Base-by-base conservation (phyloP, 2,113 vertebrate species). In the Poicephalus meyeri region DNA sequence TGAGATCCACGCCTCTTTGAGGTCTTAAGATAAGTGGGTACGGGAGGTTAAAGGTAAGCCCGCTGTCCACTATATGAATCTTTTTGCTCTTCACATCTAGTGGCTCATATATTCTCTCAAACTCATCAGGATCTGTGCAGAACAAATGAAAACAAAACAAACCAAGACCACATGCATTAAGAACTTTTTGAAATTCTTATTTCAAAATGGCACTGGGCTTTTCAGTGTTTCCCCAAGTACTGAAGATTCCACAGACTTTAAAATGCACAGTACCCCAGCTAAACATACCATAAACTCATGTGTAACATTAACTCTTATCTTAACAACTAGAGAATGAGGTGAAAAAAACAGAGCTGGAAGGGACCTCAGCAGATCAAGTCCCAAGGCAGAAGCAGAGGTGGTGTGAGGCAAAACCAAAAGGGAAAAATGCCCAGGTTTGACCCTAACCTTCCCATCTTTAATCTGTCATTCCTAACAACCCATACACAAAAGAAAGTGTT, bases 61-160 rank as follows among this genome's bases (percentile, higher is more conserved):
- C 99, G 5, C 99, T 99, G 98, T 99, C 99, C 79, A 99, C 99
- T 2, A 99, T 96, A 6, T 99, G 99, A 90, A 99, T 99, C 98
- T 99, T 99, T 93, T 99, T 99, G 95, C 99, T 99, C 97, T 99
- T 99, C 89, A 99, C 99, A 63, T 99, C 99, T 88, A 99, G 95
- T 10, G 99, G 99, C 90, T 99, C 99, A 19, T 99, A 99, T 91
- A 99, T 99, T 60, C 97, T 98, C 69, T 99, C 99, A 98, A 99
- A 99, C 93, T 99, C 99, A 44, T 99, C 99, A 23, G 99, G 99
- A 97, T 99, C 99, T 99, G 95, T 5, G 0, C 2, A 41, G 49
- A 68, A 89, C 31, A 92, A 2, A 9, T 3, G 7, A 78, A 85
- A 90, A 37, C 33, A 26, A 28, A 74, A 53, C 20, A 82, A 77